phyloP scores from a whole-genome alignment of 2,797 vertebrate genomes.

The Cuniculus paca region DNA sequence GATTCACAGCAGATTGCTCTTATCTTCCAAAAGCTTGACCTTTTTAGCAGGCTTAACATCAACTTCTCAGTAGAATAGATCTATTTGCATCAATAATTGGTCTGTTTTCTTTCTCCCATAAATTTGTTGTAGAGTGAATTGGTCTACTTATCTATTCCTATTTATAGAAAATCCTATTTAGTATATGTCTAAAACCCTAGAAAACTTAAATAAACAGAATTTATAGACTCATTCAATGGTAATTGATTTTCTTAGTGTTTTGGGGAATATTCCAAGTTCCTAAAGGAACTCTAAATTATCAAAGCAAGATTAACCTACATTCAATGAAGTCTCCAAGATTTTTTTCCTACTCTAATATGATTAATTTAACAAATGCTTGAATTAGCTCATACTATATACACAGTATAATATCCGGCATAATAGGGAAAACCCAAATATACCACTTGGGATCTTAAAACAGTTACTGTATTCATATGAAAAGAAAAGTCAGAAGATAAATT shows the following conservation, averaged over 20 bases:
- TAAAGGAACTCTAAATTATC: conserved; percentile 74
- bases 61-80: background rate
- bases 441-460: conserved; percentile 19
- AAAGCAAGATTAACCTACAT: conserved; percentile 73
- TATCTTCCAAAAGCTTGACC: background rate
- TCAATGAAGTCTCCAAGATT: conserved; percentile 62
- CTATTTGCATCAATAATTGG: background rate
- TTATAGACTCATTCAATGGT: conserved; percentile 67
- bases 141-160: conserved; percentile 24
- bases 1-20: background rate
- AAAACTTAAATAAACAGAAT: conserved; percentile 79
- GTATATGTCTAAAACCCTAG: conserved; percentile 57
- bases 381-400: conserved; percentile 65
- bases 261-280: conserved; percentile 72
- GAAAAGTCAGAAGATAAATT: conserved; percentile 59
- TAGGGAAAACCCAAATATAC: conserved; percentile 40
- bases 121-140: background rate
- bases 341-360: conserved; percentile 51
- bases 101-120: background rate
- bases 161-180: conserved; percentile 72
- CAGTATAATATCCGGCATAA: conserved; percentile 14
- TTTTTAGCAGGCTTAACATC: conserved; percentile 4
- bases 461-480: conserved; percentile 35
- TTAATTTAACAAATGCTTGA: conserved; percentile 73
- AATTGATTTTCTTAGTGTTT: conserved; percentile 80